Evolutionary conservation across 1,140 invertebrate species (phyloP).

Genomic region (Berghia stephanieae): DNA sequence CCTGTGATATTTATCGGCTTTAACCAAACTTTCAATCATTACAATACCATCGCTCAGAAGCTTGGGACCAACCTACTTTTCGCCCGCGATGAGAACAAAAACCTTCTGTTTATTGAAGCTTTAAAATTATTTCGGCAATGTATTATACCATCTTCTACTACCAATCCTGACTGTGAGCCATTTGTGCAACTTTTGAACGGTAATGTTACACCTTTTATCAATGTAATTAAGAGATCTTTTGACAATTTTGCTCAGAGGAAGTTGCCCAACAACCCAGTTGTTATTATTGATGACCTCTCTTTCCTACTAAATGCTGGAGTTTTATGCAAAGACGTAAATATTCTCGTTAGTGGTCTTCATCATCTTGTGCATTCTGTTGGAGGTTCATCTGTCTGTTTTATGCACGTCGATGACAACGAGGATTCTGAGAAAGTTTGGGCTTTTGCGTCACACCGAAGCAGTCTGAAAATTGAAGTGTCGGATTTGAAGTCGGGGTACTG

Average conservation of each 20-base stretch:
- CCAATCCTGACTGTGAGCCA: not conserved
- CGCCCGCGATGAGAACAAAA: conserved; percentile 35
- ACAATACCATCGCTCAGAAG: conserved; percentile 46
- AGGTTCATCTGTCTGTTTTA: not conserved
- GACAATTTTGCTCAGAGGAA: not conserved
- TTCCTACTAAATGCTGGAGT: conserved; percentile 44
- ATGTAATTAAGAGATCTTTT: not conserved
- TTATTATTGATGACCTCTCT: conserved; percentile 49
- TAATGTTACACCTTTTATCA: conserved; percentile 1
- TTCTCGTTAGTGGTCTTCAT: conserved; percentile 39
- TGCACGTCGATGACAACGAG: conserved; percentile 19
- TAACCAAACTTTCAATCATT: conserved; percentile 46
- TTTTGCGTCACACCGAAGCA: conserved; percentile 34
- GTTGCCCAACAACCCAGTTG: conserved; percentile 21
- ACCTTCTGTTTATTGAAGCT: conserved; percentile 49
- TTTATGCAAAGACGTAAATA: conserved; percentile 19
- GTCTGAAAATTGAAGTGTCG: conserved; percentile 36
- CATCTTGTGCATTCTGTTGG: not conserved
- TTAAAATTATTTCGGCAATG: conserved; percentile 37
- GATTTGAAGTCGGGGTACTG: conserved; percentile 50
- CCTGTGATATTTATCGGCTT: conserved; percentile 11
- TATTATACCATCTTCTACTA: conserved; percentile 13
- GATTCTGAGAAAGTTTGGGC: conserved; percentile 36
- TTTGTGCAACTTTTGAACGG: not conserved
- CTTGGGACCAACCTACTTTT: conserved; percentile 43